These are phyloP conservation scores for Phaedon cochleariae DNA, from an alignment of 2,888 invertebrate species.

Conservation along the genomic window DNA sequence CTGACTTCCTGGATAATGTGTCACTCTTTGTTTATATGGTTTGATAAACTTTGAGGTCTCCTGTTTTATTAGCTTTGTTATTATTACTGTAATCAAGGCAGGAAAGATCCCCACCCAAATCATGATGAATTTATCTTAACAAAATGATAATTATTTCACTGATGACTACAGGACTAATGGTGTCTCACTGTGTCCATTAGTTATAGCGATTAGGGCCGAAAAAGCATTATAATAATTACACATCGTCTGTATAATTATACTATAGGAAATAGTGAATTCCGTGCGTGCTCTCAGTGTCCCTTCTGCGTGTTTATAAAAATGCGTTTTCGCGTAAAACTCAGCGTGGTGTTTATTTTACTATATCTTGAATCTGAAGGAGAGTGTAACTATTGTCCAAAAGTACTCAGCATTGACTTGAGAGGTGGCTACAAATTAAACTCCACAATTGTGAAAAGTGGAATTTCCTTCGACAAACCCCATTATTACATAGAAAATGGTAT, in stretches of 20 bases:
- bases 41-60: no score
- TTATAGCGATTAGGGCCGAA: neutral
- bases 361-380: neutral
- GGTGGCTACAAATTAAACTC: conserved; percentile 3
- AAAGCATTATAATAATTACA: neutral
- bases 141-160: no score
- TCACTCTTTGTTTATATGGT: no score
- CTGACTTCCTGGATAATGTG: no score
- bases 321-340: neutral
- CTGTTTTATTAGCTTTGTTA: no score
- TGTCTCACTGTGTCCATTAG: no score
- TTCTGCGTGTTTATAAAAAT: neutral
- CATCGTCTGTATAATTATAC: no score
- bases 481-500: conserved; percentile 17
- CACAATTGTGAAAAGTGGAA: conserved; percentile 15
- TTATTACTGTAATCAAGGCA: no score
- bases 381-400: conserved; percentile 12
- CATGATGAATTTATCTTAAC: no score
- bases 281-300: neutral
- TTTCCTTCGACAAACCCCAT: conserved; percentile 13
- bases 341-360: neutral
- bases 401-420: conserved; percentile 19
- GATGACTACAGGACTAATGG: no score
- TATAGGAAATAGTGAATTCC: neutral
- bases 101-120: no score